A percentile compares a stretch with the other conserved stretches of the same genome.
These are phyloP conservation scores for Tribolium madens DNA, from an alignment of 1,140 invertebrate species.

Conservation along the genomic window DNA sequence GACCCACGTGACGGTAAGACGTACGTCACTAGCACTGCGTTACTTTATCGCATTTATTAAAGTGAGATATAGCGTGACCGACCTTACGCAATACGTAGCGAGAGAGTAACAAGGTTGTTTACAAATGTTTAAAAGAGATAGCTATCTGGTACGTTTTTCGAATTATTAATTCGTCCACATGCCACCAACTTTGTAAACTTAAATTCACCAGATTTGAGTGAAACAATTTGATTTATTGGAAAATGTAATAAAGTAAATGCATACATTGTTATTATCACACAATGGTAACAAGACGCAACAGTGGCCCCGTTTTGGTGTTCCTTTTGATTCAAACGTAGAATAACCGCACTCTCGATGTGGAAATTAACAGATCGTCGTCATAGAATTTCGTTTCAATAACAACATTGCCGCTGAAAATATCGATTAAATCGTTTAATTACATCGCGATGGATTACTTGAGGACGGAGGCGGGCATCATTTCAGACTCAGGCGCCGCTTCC, in stretches of 20 bases:
- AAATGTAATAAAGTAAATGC: slow-evolving; percentile 32
- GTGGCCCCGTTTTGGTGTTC: not conserved
- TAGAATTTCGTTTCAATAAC: slow-evolving; percentile 99
- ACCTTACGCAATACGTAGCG: too few relatives aligned
- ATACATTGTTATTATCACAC: slow-evolving; percentile 24
- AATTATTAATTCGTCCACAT: too few relatives aligned
- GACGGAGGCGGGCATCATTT: slow-evolving; percentile 99
- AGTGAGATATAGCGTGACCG: too few relatives aligned
- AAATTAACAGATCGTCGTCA: slow-evolving; percentile 95
- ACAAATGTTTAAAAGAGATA: too few relatives aligned
- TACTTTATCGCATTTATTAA: too few relatives aligned
- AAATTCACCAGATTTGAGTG: too few relatives aligned
- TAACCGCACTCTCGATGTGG: slow-evolving; percentile 93
- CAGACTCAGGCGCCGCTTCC: slow-evolving; percentile 97
- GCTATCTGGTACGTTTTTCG: too few relatives aligned
- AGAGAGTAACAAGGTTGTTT: too few relatives aligned
- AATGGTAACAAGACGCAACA: slow-evolving; percentile 14
- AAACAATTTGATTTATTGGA: not conserved
- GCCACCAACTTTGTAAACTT: too few relatives aligned
- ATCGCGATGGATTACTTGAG: slow-evolving; percentile 80
- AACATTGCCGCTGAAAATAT: slow-evolving; percentile 90
- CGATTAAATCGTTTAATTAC: slow-evolving; percentile 30
- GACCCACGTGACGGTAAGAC: too few relatives aligned
- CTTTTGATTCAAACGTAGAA: slow-evolving; percentile 87
- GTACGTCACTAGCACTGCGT: too few relatives aligned